phyloP scores from a whole-genome alignment of 92 coral and sea anemone species.

The Muricea muricata region DNA sequence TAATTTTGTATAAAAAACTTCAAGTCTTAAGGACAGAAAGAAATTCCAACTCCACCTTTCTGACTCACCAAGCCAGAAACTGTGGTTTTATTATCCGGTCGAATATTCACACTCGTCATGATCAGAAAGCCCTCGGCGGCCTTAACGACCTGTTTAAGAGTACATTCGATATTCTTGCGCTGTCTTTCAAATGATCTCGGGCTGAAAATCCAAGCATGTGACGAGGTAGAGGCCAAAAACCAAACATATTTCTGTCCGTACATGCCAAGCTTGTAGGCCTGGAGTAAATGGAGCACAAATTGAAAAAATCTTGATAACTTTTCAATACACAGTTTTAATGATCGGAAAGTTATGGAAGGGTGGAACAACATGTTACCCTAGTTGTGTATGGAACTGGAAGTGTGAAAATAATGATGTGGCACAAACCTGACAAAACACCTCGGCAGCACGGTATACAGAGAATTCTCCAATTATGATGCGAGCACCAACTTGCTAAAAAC shows the following conservation, averaged over 20 bases:
- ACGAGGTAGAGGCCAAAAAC: slow-evolving; percentile 72
- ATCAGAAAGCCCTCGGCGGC: slow-evolving; percentile 77
- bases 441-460: slow-evolving; percentile 64
- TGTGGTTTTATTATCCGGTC: slow-evolving; percentile 74
- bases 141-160: slow-evolving; percentile 57
- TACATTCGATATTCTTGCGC: slow-evolving; percentile 44
- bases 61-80: slow-evolving; percentile 87
- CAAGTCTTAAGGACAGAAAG: too few relatives aligned
- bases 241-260: slow-evolving; percentile 86
- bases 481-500: slow-evolving; percentile 73
- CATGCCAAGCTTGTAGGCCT: slow-evolving; percentile 88
- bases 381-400: too few relatives aligned
- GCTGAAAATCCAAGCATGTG: slow-evolving; percentile 15
- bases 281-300: neutral
- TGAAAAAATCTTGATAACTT: neutral
- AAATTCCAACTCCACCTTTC: too few relatives aligned
- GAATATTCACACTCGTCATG: slow-evolving; percentile 63
- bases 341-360: too few relatives aligned
- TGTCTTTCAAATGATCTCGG: slow-evolving; percentile 37
- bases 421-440: slow-evolving; percentile 92
- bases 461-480: slow-evolving; percentile 93
- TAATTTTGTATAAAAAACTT: too few relatives aligned
- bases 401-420: too few relatives aligned
- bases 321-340: too few relatives aligned
- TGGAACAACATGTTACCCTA: too few relatives aligned